Conservation (phyloP, 2,797 vertebrate species). For the Miichthys miiuy region DNA sequence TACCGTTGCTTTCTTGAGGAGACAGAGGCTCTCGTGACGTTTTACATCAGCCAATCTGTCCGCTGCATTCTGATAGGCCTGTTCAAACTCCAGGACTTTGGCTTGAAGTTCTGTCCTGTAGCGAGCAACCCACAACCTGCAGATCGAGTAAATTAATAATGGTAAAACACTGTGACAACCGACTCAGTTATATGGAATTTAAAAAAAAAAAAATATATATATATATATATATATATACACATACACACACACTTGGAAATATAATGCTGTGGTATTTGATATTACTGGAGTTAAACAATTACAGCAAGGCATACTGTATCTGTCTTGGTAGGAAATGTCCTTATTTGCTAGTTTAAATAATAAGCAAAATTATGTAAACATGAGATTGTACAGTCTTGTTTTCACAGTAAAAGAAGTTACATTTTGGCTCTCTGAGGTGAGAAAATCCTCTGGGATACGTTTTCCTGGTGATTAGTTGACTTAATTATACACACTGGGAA, state of each 20-base stretch:
- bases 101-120: constrained; percentile 85
- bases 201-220: neutral
- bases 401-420: constrained; percentile 31
- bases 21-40: constrained; percentile 85
- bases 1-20: constrained; percentile 86
- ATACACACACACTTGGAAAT: too few relatives aligned
- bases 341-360: constrained; percentile 48
- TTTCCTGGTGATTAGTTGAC: constrained; percentile 63
- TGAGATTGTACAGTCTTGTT: constrained; percentile 17
- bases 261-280: too few relatives aligned
- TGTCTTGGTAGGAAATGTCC: constrained; percentile 14
- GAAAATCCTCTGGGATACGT: constrained; percentile 55
- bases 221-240: too few relatives aligned
- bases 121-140: constrained; percentile 90
- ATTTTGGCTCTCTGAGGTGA: constrained; percentile 47
- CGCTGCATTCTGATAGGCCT: constrained; percentile 86
- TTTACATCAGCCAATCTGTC: constrained; percentile 89
- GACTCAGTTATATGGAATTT: neutral
- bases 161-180: constrained; percentile 1
- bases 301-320: neutral
- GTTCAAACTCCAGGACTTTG: constrained; percentile 77
- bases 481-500: constrained; percentile 69
- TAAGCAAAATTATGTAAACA: constrained; percentile 40
- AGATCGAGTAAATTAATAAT: constrained; percentile 17
- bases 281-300: too few relatives aligned